A percentile compares a stretch with the other conserved stretches of the same genome.
phyloP scores from a whole-genome alignment of 2,797 vertebrate genomes.

The Pyrocephalus nanus region DNA sequence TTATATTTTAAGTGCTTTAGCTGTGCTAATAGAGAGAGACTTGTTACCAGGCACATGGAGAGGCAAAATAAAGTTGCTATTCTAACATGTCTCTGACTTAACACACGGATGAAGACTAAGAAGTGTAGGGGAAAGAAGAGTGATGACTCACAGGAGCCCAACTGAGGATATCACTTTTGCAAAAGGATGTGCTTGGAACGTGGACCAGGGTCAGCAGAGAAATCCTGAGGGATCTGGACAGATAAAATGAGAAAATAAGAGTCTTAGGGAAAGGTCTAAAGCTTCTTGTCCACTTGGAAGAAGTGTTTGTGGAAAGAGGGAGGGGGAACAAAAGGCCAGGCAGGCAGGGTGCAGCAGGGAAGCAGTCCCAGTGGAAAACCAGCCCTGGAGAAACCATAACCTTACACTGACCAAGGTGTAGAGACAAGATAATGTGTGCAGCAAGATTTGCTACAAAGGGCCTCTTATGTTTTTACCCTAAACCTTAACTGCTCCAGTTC shows the following conservation, averaged over 20 bases:
- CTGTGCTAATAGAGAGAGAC: constrained; percentile 37
- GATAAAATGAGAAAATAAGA: neutral
- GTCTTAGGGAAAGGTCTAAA: neutral
- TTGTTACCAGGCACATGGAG: constrained; percentile 28
- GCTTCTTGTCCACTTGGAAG: neutral
- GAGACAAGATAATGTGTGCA: neutral
- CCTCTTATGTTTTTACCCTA: neutral
- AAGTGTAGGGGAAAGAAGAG: neutral
- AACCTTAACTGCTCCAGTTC: neutral
- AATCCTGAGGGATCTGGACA: neutral
- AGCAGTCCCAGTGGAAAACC: neutral
- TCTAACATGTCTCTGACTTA: neutral
- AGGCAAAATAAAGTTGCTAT: constrained; percentile 17
- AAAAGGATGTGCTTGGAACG: neutral
- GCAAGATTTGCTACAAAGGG: neutral
- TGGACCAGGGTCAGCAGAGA: neutral
- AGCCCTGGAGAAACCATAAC: neutral
- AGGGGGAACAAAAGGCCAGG: neutral
- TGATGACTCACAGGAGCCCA: neutral
- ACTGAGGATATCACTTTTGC: neutral
- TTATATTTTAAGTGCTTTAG: constrained; percentile 45
- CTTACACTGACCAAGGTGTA: neutral
- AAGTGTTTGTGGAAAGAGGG: neutral
- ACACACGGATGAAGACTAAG: constrained; percentile 1
- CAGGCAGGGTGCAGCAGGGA: neutral